A percentile compares a stretch with the other conserved stretches of the same genome.
Conservation (phyloP, 37 sponge, comb jelly and placozoan genomes). For the Aplysina aerophoba region DNA sequence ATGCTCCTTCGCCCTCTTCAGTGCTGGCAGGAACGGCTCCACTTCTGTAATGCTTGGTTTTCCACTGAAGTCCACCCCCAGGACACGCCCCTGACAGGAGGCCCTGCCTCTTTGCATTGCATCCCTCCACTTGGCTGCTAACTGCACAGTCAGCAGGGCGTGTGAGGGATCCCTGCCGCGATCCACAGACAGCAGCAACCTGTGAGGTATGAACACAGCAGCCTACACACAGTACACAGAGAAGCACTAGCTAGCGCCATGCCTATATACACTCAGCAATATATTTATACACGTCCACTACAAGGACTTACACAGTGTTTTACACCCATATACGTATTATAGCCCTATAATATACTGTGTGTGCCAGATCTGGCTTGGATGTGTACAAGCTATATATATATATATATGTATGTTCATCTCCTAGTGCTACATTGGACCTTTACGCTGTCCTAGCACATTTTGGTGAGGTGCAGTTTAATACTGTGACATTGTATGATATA, state of each 20-base stretch:
- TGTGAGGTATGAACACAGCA: background rate
- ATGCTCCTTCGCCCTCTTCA: conserved; percentile 57
- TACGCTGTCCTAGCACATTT: no score
- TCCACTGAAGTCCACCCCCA: conserved; percentile 89
- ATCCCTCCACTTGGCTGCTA: conserved; percentile 54
- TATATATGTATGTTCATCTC: no score
- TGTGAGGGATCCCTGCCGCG: conserved; percentile 56
- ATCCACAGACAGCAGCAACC: conserved; percentile 83
- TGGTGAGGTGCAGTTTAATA: no score
- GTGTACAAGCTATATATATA: no score
- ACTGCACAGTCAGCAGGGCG: conserved; percentile 70
- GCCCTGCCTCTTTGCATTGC: background rate
- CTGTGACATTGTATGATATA: no score
- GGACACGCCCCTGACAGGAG: conserved; percentile 45
- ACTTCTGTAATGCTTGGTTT: conserved; percentile 69
- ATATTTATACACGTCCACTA: background rate
- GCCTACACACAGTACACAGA: background rate
- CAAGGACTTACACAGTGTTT: no score
- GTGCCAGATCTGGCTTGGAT: no score
- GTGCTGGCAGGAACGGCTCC: conserved; percentile 47
- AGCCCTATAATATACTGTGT: no score
- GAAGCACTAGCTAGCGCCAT: background rate
- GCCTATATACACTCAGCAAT: background rate
- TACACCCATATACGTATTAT: no score
- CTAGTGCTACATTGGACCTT: no score